Conservation (phyloP, 1,140 invertebrate species). For the Diorhabda elongata region DNA sequence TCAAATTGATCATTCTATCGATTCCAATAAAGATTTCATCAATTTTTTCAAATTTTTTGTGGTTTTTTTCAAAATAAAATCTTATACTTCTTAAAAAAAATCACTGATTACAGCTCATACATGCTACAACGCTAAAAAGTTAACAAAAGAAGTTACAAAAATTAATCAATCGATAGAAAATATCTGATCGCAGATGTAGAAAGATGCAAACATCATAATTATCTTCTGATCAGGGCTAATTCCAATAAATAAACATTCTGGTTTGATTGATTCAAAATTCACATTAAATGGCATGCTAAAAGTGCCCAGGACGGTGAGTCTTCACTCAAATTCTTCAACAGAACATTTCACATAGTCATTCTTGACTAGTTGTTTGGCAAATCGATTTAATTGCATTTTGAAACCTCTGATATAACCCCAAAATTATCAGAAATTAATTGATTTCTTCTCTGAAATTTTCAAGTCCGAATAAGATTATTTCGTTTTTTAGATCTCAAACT, state of each 20-base stretch:
- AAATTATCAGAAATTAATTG: neutral
- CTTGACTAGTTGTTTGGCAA: neutral
- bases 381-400: neutral
- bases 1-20: too few relatives aligned
- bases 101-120: too few relatives aligned
- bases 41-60: too few relatives aligned
- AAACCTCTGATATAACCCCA: neutral
- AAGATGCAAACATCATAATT: neutral
- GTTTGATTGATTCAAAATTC: neutral
- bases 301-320: neutral
- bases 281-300: neutral
- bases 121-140: too few relatives aligned
- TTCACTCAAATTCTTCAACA: neutral
- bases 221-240: neutral
- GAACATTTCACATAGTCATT: neutral
- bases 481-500: neutral
- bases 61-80: too few relatives aligned
- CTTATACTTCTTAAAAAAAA: too few relatives aligned
- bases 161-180: neutral
- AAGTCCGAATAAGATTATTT: conserved; percentile 1
- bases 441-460: neutral
- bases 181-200: neutral
- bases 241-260: neutral
- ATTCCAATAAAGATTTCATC: too few relatives aligned
- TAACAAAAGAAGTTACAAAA: too few relatives aligned